phyloP scores from a whole-genome alignment of 2,888 invertebrate species.

The Oegoconia quadripuncta region DNA sequence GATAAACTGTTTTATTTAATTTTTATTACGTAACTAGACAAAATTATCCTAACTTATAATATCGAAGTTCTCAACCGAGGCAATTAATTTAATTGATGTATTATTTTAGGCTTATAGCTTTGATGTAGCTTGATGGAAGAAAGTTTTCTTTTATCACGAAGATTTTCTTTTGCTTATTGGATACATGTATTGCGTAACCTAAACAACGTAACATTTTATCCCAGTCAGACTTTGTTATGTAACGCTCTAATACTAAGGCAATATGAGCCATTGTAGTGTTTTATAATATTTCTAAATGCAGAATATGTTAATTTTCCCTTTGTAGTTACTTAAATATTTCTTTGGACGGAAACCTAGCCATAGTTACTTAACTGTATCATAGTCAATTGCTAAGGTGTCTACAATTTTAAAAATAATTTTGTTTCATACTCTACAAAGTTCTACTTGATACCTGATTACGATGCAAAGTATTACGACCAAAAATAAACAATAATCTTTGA shows the following conservation, averaged over 20 bases:
- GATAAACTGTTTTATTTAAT: conserved; percentile 5
- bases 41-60: conserved; percentile 14
- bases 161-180: conserved; percentile 1
- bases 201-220: background rate
- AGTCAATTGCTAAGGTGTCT: conserved; percentile 43
- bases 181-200: background rate
- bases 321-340: no score
- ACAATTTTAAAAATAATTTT: conserved; percentile 10
- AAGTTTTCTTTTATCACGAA: background rate
- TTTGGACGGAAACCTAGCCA: no score
- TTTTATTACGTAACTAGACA: no score
- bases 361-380: no score
- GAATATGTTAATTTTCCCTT: no score
- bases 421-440: background rate
- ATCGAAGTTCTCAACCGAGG: conserved; percentile 26
- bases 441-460: no score
- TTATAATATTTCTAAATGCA: no score
- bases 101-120: conserved; percentile 11
- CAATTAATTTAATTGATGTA: conserved; percentile 13
- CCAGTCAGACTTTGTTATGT: background rate
- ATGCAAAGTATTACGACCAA: conserved; percentile 9
- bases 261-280: no score
- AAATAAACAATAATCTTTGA: conserved; percentile 8
- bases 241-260: conserved; percentile 1
- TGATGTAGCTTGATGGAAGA: conserved; percentile 1